A percentile compares a stretch with the other conserved stretches of the same genome.
Evolutionary conservation across 2,113 vertebrate genomes (phyloP).

Genomic region (Ellobius talpinus): DNA sequence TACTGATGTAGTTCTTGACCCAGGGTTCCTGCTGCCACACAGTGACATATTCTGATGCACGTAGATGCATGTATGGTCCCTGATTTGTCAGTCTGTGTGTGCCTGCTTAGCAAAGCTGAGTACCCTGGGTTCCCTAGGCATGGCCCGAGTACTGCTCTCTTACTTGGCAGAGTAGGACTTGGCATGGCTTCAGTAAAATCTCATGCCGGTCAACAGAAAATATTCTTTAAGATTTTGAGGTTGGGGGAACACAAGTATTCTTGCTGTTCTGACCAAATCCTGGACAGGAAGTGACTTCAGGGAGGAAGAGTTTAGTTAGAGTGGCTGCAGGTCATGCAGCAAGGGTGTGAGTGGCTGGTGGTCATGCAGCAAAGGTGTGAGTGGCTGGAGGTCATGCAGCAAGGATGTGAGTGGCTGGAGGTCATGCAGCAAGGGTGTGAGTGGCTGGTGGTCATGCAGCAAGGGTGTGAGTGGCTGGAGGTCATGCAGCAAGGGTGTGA

Average conservation of each 20-base stretch:
- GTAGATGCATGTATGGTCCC: neutral
- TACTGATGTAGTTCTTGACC: neutral
- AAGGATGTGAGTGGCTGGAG: too few species aligned
- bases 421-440: too few species aligned
- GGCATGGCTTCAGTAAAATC: neutral
- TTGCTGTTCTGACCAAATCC: neutral
- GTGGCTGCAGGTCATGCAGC: too few species aligned
- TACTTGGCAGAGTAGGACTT: too few species aligned
- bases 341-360: too few species aligned
- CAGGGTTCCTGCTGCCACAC: neutral
- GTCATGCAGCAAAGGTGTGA: neutral
- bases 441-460: too few species aligned
- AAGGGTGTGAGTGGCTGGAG: too few species aligned
- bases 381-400: too few species aligned
- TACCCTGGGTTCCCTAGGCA: rapidly evolving
- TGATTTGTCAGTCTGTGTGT: rapidly evolving
- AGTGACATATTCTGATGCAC: rapidly evolving
- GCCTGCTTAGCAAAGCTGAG: neutral
- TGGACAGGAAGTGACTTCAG: neutral
- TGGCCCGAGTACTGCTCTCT: neutral
- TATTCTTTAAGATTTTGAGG: neutral
- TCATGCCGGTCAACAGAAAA: neutral
- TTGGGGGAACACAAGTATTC: neutral
- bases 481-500: too few species aligned
- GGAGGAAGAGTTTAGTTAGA: neutral